These are phyloP conservation scores for Conomelus anceps DNA, from an alignment of 2,888 invertebrate species.

Conservation along the genomic window DNA sequence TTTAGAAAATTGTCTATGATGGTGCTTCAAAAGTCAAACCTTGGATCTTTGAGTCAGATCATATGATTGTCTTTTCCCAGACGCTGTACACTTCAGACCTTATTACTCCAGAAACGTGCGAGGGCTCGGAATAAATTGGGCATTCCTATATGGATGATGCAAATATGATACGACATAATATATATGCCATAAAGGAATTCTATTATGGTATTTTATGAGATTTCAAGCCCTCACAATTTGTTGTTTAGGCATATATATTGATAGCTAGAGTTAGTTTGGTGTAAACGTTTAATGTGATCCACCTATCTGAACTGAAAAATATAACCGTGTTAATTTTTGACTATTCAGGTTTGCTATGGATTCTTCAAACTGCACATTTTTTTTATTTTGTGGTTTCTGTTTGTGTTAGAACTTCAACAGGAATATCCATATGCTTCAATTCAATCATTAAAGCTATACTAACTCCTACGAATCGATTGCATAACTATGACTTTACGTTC, in stretches of 20 bases:
- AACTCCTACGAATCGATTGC: neutral
- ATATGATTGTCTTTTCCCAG: neutral
- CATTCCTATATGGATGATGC: neutral
- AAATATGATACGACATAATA: neutral
- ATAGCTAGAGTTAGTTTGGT: neutral
- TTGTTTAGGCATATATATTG: neutral
- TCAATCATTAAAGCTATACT: too few species aligned
- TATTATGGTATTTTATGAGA: neutral
- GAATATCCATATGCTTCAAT: neutral
- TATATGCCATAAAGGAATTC: neutral
- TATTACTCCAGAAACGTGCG: neutral
- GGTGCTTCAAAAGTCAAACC: too few species aligned
- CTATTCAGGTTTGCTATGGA: neutral
- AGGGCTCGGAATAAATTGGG: neutral
- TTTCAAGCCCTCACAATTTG: neutral
- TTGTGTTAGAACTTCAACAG: too few species aligned
- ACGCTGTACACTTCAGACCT: neutral
- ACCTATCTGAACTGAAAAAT: neutral
- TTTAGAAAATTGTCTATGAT: too few species aligned
- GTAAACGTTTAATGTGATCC: neutral
- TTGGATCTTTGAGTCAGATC: too few species aligned
- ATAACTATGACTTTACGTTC: neutral
- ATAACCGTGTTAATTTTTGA: neutral
- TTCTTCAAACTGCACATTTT: neutral
- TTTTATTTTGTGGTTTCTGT: too few species aligned